phyloP scores from a whole-genome alignment of 30 jellyfish, hydroid and myxozoan genomes.

The Nemopilema nomurai region DNA sequence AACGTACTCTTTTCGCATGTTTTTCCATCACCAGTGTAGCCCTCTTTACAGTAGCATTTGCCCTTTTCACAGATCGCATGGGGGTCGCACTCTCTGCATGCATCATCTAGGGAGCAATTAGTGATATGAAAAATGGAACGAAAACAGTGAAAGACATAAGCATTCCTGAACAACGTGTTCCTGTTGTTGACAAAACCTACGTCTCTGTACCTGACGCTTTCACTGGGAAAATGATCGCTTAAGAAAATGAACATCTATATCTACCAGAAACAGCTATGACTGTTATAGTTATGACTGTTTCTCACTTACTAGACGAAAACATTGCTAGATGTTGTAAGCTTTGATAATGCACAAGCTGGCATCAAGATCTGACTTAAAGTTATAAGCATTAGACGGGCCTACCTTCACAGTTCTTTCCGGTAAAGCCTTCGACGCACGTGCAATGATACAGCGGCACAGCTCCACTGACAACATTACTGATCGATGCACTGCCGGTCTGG shows the following conservation, averaged over 20 bases:
- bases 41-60: conserved; percentile 93
- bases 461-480: conserved; percentile 76
- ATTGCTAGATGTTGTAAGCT: too few relatives aligned
- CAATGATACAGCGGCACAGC: conserved; percentile 90
- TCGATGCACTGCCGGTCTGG: conserved; percentile 79
- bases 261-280: too few relatives aligned
- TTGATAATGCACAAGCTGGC: too few relatives aligned
- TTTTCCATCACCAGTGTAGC: conserved; percentile 93
- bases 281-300: too few relatives aligned
- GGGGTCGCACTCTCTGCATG: conserved; percentile 97
- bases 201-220: too few relatives aligned
- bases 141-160: too few relatives aligned
- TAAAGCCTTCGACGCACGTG: conserved; percentile 95
- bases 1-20: conserved; percentile 86
- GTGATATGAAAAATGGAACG: neutral
- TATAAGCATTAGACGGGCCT: neutral
- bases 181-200: too few relatives aligned
- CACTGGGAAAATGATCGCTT: too few relatives aligned
- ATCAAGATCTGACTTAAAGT: too few relatives aligned
- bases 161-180: too few relatives aligned
- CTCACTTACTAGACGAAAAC: too few relatives aligned
- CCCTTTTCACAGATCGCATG: conserved; percentile 98
- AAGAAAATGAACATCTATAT: too few relatives aligned
- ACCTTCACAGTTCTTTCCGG: conserved; percentile 99
- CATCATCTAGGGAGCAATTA: conserved; percentile 77